These are phyloP conservation scores for Dryobotodes eremita DNA, from an alignment of 2,888 invertebrate genomes.

Conservation along the genomic window DNA sequence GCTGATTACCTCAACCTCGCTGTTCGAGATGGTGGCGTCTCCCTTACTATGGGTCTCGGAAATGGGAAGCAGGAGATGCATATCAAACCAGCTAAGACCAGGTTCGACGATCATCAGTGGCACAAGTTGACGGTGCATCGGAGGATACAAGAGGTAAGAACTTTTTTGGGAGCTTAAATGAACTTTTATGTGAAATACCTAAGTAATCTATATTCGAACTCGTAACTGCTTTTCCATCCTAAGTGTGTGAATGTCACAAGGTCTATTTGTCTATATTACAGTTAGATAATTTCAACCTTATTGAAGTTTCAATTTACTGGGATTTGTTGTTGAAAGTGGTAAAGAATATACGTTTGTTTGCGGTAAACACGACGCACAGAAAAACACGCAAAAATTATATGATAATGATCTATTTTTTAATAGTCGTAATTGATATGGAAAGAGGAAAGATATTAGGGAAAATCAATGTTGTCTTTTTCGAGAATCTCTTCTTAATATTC, in stretches of 20 bases:
- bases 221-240: background rate
- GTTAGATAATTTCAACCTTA: background rate
- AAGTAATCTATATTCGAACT: background rate
- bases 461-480: background rate
- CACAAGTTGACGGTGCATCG: slow-evolving; percentile 97
- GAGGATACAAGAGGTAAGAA: slow-evolving; percentile 96
- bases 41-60: slow-evolving; percentile 97
- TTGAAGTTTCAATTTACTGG: background rate
- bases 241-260: background rate
- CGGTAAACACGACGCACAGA: too few species aligned
- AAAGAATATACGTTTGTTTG: too few species aligned
- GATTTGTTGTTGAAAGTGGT: background rate
- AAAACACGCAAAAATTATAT: too few species aligned
- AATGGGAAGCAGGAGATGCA: slow-evolving; percentile 97
- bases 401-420: background rate
- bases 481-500: background rate
- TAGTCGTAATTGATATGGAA: too few species aligned
- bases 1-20: slow-evolving; percentile 97
- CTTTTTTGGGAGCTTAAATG: background rate
- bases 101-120: slow-evolving; percentile 99
- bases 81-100: slow-evolving; percentile 96
- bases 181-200: background rate
- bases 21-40: slow-evolving; percentile 96
- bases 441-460: too few species aligned
- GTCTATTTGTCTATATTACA: background rate